phyloP scores from a whole-genome alignment of 2,797 vertebrate species.

The Sebastes dallii region DNA sequence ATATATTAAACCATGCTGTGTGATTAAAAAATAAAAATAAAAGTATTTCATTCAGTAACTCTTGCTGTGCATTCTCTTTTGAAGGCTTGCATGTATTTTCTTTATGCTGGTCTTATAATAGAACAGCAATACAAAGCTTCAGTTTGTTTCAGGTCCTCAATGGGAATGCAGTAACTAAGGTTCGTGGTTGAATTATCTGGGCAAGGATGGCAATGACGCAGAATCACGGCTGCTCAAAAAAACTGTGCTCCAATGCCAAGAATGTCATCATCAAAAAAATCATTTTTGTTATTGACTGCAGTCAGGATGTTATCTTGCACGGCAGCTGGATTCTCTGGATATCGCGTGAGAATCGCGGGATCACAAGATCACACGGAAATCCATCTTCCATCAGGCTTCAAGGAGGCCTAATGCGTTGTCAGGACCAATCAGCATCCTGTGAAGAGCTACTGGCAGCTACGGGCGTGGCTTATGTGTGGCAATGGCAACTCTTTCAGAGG shows the following conservation, averaged over 20 bases:
- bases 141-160: not conserved
- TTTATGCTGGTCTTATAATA: not conserved
- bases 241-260: too few relatives aligned
- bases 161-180: not conserved
- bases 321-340: too few relatives aligned
- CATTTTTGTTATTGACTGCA: not conserved
- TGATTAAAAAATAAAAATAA: not conserved
- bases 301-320: not conserved
- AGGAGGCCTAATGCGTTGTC: too few relatives aligned
- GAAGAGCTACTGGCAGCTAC: too few relatives aligned
- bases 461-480: too few relatives aligned
- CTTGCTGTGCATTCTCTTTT: not conserved
- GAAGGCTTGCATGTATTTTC: not conserved
- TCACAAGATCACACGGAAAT: too few relatives aligned
- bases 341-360: too few relatives aligned
- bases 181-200: too few relatives aligned
- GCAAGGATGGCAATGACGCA: too few relatives aligned
- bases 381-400: too few relatives aligned
- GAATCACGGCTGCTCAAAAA: not conserved
- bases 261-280: not conserved
- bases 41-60: not conserved
- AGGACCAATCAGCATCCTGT: too few relatives aligned
- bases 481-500: too few relatives aligned
- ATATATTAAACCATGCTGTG: not conserved
- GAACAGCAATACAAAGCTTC: not conserved